A percentile compares a stretch with the other conserved stretches of the same genome.
These are phyloP conservation scores for Trematomus loennbergii DNA, from an alignment of 2,113 vertebrate species.

Conservation along the genomic window DNA sequence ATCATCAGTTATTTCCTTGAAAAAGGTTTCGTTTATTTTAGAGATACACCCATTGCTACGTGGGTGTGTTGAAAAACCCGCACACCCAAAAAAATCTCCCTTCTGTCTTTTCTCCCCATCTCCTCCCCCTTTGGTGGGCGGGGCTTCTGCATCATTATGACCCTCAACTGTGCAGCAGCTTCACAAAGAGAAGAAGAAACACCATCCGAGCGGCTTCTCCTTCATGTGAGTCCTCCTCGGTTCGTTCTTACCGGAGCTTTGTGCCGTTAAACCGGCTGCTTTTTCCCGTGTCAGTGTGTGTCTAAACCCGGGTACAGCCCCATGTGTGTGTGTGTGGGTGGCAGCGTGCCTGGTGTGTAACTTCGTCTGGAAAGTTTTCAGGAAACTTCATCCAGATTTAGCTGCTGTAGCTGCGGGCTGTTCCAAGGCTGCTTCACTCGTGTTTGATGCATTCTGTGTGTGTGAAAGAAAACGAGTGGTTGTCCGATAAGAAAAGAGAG, in stretches of 20 bases:
- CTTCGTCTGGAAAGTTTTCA: constrained; percentile 25
- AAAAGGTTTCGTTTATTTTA: no score
- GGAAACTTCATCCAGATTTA: constrained; percentile 11
- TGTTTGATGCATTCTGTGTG: background rate
- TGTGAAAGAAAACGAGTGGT: no score
- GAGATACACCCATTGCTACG: no score
- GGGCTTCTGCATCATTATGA: constrained; percentile 40
- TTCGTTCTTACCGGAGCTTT: background rate
- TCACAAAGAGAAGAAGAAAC: constrained; percentile 38
- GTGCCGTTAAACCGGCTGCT: background rate
- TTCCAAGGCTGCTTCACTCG: background rate
- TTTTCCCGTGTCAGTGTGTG: background rate
- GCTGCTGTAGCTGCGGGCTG: background rate
- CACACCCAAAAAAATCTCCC: no score
- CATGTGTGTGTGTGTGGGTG: background rate
- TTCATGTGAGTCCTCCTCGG: constrained; percentile 43
- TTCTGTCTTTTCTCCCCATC: background rate
- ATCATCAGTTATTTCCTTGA: no score
- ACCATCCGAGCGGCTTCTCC: background rate
- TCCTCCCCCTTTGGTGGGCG: constrained; percentile 26
- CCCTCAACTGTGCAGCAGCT: constrained; percentile 21
- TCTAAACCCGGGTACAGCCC: background rate
- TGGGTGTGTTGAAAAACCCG: no score
- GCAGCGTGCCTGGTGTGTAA: background rate
- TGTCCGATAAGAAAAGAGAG: background rate